Base-by-base conservation (phyloP, 2,888 invertebrate species). In the Heliconius ethilla region DNA sequence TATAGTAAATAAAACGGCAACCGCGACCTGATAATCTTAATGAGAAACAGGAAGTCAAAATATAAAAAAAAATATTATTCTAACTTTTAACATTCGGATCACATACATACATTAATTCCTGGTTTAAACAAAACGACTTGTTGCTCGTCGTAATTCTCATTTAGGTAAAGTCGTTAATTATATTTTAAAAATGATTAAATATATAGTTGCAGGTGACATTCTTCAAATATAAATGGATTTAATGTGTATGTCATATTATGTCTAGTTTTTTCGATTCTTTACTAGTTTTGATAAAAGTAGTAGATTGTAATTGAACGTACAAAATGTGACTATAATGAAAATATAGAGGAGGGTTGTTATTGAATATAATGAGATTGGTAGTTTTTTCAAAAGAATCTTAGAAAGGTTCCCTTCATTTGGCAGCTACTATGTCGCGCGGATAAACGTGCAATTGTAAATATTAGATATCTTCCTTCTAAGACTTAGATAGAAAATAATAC, bases 301-400 rank as follows among this genome's bases (percentile, higher is more conserved):
- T 75, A 76, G 66, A 82, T 83, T 86, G 84, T 87, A 89, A 91
- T 88, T 90, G 86, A 91, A 88, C 90, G 94, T 94, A 93, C 93
- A 93, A 94, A 93, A 88, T 86, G 88, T 90, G 93, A 93, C 92
- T 93, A 93, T 93, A 94, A 91, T 87, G 85, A 87, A 84, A 86
- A 84, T 81, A 86, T 86, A 87, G 82, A 87, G 87, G 88, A 86
- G 86, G 87, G 82, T 88, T 87, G 89, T 87, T 87, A 88, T 86
- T 89, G 87, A 88, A 85, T 86, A 87, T 84, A 83, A 82, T 59
- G 78, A 79, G 75, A 78, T 80, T 62, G 76, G 79, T 83, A 81
- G 80, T 79, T 82, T 79, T 67, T 81, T 84, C 79, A 82, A 83
- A 83, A 81, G 65, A 73, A 83, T 81, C 82, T 82, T 82, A 83